A percentile compares a stretch with the other conserved stretches of the same genome.
phyloP scores from a whole-genome alignment of 2,888 invertebrate species.

The Plagiodera versicolora region DNA sequence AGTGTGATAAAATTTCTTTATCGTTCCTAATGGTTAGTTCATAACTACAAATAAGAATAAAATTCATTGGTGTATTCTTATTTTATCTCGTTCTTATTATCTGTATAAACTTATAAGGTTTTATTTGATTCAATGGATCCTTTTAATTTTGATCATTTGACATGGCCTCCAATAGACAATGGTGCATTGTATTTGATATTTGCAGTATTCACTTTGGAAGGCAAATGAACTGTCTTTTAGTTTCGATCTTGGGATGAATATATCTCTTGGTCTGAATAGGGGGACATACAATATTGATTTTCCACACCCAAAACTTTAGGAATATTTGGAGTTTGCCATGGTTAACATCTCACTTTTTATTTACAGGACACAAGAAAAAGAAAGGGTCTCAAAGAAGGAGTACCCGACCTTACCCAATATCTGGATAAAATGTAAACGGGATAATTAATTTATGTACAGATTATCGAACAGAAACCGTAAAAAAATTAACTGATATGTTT shows the following conservation, averaged over 20 bases:
- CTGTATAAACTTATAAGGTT: no score
- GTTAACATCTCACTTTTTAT: conserved; percentile 39
- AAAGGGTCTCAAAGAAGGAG: conserved; percentile 98
- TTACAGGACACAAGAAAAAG: conserved; percentile 92
- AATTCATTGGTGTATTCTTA: no score
- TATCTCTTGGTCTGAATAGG: conserved; percentile 54
- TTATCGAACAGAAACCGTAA: conserved; percentile 46
- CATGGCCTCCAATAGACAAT: conserved; percentile 49
- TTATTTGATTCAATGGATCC: no score
- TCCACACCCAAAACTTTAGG: no score
- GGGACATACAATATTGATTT: conserved; percentile 52
- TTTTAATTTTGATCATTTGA: no score
- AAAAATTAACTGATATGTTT: conserved; percentile 28
- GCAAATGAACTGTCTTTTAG: conserved; percentile 54
- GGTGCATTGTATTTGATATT: conserved; percentile 32
- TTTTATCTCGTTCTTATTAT: no score
- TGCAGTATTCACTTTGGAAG: conserved; percentile 52
- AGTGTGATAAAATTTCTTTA: no score
- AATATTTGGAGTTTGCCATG: no score
- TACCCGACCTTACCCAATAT: conserved; percentile 93
- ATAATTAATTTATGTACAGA: conserved; percentile 53
- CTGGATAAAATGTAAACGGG: conserved; percentile 95
- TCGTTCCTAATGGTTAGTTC: no score
- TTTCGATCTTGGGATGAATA: conserved; percentile 51
- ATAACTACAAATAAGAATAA: no score